Evolutionary conservation across 2,888 invertebrate genomes (phyloP).

Genomic region (Melinaea marsaeus): DNA sequence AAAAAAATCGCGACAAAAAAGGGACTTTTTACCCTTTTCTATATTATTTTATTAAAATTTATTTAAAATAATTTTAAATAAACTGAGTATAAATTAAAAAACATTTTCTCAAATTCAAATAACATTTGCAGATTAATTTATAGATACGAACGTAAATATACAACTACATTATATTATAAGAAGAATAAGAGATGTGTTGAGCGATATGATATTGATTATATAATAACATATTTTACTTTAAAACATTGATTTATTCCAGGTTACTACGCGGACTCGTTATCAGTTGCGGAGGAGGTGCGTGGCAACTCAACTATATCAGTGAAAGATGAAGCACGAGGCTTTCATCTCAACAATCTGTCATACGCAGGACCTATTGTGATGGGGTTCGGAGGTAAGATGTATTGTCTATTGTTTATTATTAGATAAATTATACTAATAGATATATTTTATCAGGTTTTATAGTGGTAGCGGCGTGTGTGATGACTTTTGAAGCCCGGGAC

Average conservation of each 20-base stretch:
- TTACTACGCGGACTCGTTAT: slow-evolving; percentile 89
- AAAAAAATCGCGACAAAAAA: too few relatives aligned
- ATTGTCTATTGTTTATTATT: too few relatives aligned
- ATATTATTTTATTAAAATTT: too few relatives aligned
- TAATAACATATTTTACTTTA: not conserved
- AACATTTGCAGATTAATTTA: too few relatives aligned
- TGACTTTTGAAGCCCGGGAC: slow-evolving; percentile 98
- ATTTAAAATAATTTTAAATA: too few relatives aligned
- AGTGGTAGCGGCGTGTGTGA: slow-evolving; percentile 97
- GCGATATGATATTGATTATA: too few relatives aligned
- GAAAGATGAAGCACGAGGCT: slow-evolving; percentile 89
- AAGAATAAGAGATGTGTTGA: too few relatives aligned
- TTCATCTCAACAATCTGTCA: slow-evolving; percentile 92
- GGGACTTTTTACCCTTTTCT: too few relatives aligned
- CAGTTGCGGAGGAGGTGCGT: slow-evolving; percentile 86
- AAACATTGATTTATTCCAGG: slow-evolving; percentile 68
- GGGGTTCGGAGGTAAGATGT: slow-evolving; percentile 90
- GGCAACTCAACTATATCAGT: slow-evolving; percentile 88
- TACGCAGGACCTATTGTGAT: slow-evolving; percentile 98
- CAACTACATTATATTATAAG: too few relatives aligned
- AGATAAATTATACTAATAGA: not conserved
- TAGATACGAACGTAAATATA: too few relatives aligned
- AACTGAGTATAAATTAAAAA: too few relatives aligned
- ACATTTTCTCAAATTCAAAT: too few relatives aligned
- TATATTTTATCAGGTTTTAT: slow-evolving; percentile 84